Evolutionary conservation across 2,797 vertebrate genomes (phyloP), one percentile per base, ranked within the genome.

Genomic region (Chaenodraco wilsoni): DNA sequence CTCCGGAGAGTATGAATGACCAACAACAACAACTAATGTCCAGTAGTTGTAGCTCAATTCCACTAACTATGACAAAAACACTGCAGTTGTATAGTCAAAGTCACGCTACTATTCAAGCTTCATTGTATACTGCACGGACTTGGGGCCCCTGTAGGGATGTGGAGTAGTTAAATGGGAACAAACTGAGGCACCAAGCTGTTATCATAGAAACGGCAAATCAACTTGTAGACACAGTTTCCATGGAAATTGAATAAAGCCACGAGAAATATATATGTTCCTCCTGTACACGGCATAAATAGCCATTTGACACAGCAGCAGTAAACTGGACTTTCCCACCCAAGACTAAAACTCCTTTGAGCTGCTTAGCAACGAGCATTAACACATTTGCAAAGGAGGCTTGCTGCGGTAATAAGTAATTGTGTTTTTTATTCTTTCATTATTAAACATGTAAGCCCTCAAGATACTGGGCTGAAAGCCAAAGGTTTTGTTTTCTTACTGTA

Each of bases 301-400:
- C 15, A 40, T 73, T 79, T 76, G 60, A 64, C 52, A 4, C 0
- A n/a, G 11, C 12, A 46, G 51, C 14, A 46, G 51, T 41, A 75
- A 83, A 82, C 3, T 78, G 46, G 51, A 87, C 65, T 81, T 87
- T 88, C 81, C 80, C 77, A 86, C 65, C 72, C 56, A 59, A 60
- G 48, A 73, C 21, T 49, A 44, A 71, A 76, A 63, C 45, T 43
- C 13, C 13, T 19, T 4, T 0, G 11, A 51, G 82, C 80, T 78
- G 69, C 84, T 66, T 67, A 62, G 82, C 71, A 88, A 84, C 84
- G 77, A 69, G 59, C 55, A 48, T 73, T 57, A 37, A 86, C 85
- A 75, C 67, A 65, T 84, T 76, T 78, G 55, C 45, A 71, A 80
- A 82, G 52, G 67, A 72, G 75, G 71, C 68, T 77, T 37, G 49